phyloP scores from a whole-genome alignment of 2,797 vertebrate genomes.

The Girardinus metallicus region DNA sequence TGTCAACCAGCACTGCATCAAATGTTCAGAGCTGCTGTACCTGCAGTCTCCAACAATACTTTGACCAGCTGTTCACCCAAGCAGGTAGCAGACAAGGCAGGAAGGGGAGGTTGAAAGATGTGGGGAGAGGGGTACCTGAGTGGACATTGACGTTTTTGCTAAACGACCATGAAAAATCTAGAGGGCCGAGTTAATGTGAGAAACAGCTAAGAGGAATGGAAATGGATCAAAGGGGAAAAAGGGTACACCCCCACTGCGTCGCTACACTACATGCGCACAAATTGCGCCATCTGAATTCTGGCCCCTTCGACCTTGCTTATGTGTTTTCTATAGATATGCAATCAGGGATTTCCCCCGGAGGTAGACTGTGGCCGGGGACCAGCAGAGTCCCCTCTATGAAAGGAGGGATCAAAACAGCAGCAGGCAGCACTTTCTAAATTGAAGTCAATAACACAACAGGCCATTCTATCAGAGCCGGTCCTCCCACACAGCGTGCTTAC shows the following conservation, averaged over 20 bases:
- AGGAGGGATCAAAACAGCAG: constrained; percentile 42
- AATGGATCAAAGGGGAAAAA: constrained; percentile 21
- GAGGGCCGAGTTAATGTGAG: constrained; percentile 10
- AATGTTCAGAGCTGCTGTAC: constrained; percentile 52
- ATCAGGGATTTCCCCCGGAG: constrained; percentile 72
- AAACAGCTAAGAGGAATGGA: constrained; percentile 5
- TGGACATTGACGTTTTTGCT: constrained; percentile 28
- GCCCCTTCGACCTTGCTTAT: constrained; percentile 61
- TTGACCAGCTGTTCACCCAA: constrained; percentile 45
- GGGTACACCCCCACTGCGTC: background rate
- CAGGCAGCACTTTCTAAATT: constrained; percentile 80
- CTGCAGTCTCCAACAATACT: constrained; percentile 51
- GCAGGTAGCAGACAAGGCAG: constrained; percentile 38
- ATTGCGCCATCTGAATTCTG: constrained; percentile 18
- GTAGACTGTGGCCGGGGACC: constrained; percentile 45
- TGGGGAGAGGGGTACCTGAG: constrained; percentile 2
- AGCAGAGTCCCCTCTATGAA: constrained; percentile 53
- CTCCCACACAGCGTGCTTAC: constrained; percentile 67
- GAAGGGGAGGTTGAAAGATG: constrained; percentile 22
- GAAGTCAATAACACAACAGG: constrained; percentile 80
- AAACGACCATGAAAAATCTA: constrained; percentile 13
- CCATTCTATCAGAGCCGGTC: constrained; percentile 67
- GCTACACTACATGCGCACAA: background rate
- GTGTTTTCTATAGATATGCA: constrained; percentile 69
- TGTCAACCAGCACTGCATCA: constrained; percentile 57